Base-by-base conservation (phyloP, 2,797 vertebrate genomes). In the Allobates femoralis region DNA sequence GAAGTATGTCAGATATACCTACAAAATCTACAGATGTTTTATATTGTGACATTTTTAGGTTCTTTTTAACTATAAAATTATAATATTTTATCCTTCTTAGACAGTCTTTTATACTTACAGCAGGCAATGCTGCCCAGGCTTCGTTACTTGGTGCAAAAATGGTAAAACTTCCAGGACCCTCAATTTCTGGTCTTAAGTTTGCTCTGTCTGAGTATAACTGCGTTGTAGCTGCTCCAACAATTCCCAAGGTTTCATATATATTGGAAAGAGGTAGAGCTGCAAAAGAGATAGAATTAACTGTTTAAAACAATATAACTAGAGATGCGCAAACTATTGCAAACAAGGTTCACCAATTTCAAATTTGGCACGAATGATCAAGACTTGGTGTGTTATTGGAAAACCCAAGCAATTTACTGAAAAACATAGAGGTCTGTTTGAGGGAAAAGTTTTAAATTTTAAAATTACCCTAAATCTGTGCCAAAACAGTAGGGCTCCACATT, bases 141-240 rank as follows among this genome's bases (percentile, higher is more conserved):
- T 97, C 94, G 0, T 99, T 99, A 90, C 98, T 99, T 1, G 98
- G 98, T 86, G 98, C 96, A 15, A 99, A 99, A 92, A 99, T 98
- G 4, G 98, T 99, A 90, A 97, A 98, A 89, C 96, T 98, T 79
- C 98, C 98, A 0, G 98, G 98, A 2, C 97, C 97, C 87, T 99
- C 97, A 0, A 99, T 95, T 92, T 98, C 97, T 0, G 95, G 94
- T 91, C 91, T 95, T 73, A 99, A 94, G 55, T 96, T 94, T n/a
- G 97, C 96, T 71, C 97, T 96, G 37, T 98, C 96, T 0, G 97
- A 95, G 92, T 99, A 99, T 89, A 98, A 96, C 93, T 99, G 96
- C 0, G 98, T 99, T 89, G 97, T 98, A 85, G 96, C 91, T 1
- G 98, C 96, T 0, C 97, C 97, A 0, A 98, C 96, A 1, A 95